A percentile compares a stretch with the other conserved stretches of the same genome.
These are phyloP conservation scores for Aelia acuminata DNA, from an alignment of 2,888 invertebrate species.

Conservation along the genomic window DNA sequence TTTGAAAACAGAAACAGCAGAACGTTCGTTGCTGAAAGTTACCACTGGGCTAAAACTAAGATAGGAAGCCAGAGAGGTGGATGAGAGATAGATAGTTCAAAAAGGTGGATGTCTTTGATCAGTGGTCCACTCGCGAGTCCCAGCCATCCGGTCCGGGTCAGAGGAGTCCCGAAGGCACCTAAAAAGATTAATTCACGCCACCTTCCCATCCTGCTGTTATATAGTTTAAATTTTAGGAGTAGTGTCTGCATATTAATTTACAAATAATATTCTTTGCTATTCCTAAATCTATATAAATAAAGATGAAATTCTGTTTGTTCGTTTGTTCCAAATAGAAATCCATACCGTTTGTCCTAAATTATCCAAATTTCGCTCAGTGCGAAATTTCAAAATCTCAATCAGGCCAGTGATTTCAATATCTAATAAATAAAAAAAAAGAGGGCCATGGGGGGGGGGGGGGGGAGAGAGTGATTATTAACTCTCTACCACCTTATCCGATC, in stretches of 20 bases:
- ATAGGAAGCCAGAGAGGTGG: neutral
- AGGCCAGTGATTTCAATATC: no score
- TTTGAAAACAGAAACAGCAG: no score
- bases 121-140: neutral
- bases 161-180: neutral
- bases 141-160: neutral
- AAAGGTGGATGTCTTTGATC: slow-evolving; percentile 18
- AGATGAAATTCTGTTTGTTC: no score
- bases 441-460: no score
- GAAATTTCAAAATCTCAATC: no score
- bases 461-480: no score
- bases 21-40: neutral
- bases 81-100: neutral
- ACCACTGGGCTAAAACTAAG: neutral
- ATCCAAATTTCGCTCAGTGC: no score
- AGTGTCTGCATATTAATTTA: neutral
- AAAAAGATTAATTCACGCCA: slow-evolving; percentile 20
- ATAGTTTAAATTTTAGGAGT: slow-evolving; percentile 13
- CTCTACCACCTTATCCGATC: no score
- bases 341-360: no score
- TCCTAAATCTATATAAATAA: no score
- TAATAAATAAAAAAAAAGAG: no score
- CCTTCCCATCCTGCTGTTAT: neutral
- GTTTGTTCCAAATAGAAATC: no score
- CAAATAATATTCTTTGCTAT: neutral